These are phyloP conservation scores for Laticauda colubrina DNA, from an alignment of 2,113 vertebrate genomes.

Conservation along the genomic window DNA sequence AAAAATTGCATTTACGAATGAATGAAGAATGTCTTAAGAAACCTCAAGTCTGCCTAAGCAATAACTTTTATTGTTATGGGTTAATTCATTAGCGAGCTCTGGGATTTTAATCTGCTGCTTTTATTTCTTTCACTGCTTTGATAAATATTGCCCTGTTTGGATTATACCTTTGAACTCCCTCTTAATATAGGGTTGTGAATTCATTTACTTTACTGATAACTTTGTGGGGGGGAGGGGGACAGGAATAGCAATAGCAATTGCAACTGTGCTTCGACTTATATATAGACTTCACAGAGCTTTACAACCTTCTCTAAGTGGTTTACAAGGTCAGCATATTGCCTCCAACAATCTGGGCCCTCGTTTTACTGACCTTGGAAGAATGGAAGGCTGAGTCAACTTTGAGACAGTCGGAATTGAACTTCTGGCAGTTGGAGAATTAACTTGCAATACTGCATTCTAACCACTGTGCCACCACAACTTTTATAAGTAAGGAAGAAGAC, in stretches of 20 bases:
- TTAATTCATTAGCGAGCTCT: not conserved
- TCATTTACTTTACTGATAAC: not conserved
- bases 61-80: not conserved
- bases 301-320: not conserved
- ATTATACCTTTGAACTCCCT: not conserved
- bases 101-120: not conserved
- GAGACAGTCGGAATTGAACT: too few species aligned
- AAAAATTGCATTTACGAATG: not conserved
- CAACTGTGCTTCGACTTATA: not conserved
- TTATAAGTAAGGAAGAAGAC: not conserved
- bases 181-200: not conserved
- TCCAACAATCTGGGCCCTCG: not conserved
- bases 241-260: not conserved
- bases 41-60: not conserved
- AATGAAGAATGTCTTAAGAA: not conserved
- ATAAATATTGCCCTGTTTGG: not conserved
- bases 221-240: not conserved
- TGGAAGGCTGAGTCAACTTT: too few species aligned
- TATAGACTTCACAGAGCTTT: not conserved
- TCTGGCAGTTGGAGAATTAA: too few species aligned
- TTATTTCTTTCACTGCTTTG: not conserved
- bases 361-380: too few species aligned
- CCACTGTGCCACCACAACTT: too few species aligned
- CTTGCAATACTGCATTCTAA: too few species aligned
- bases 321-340: not conserved